phyloP scores from a whole-genome alignment of 2,113 vertebrate species.

The Arvicanthis niloticus region DNA sequence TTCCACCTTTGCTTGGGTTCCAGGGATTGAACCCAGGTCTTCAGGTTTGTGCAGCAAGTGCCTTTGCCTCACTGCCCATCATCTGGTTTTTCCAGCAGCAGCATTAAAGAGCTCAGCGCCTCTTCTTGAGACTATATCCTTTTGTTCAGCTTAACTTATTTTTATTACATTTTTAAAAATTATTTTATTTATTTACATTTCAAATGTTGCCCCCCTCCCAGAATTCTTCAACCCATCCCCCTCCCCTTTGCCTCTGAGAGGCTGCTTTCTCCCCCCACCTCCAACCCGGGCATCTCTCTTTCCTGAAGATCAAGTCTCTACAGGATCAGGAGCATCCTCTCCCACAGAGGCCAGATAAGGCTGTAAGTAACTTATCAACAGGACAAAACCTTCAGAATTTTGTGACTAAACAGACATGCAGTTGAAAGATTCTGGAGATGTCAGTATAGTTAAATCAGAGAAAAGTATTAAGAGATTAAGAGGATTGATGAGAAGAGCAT shows the following conservation, averaged over 20 bases:
- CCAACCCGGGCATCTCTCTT: too few relatives aligned
- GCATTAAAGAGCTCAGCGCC: neutral
- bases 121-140: neutral
- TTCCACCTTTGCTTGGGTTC: neutral
- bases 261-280: too few relatives aligned
- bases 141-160: neutral
- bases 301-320: too few relatives aligned
- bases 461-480: constrained; percentile 4
- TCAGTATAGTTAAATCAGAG: constrained; percentile 12
- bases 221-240: too few relatives aligned
- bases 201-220: too few relatives aligned
- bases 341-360: too few relatives aligned
- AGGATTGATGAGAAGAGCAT: neutral
- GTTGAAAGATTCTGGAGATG: constrained; percentile 11
- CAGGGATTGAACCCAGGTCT: neutral
- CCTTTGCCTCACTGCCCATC: neutral
- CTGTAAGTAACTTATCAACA: neutral
- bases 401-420: constrained; percentile 41
- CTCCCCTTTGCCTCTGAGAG: too few relatives aligned
- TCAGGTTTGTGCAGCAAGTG: neutral
- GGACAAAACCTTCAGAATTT: constrained; percentile 40
- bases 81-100: neutral
- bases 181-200: too few relatives aligned
- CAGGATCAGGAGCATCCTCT: too few relatives aligned
- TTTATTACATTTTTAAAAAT: neutral